Evolutionary conservation across 2,797 vertebrate species (phyloP), one percentile per base, ranked within the genome.

Genomic region (Ambastaia sidthimunki): DNA sequence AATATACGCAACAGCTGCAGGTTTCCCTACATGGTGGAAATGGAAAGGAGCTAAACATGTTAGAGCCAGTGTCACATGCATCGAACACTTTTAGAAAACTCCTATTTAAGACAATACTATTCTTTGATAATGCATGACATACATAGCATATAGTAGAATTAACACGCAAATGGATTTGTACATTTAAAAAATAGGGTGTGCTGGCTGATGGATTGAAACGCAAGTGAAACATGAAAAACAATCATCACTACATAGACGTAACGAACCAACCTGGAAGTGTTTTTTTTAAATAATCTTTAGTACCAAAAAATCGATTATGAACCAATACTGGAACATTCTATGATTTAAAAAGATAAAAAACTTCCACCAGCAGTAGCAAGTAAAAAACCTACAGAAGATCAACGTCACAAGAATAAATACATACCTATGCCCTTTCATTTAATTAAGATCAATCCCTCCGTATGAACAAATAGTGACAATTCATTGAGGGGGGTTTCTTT

Each of bases 401-500:
- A 37, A 23, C 15, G 41, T 54, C 62, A 76, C 15, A 19, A 16
- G 10, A 67, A 57, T 7, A 76, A 48, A 15, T 25, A n/a, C n/a
- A 28, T 37, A 16, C 37, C 2, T 16, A 44, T 65, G 18, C 3
- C 28, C 31, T 31, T 67, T 15, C 18, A 59, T 52, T 57, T 13
- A 71, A 47, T 9, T 54, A 19, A 48, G 16, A 50, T 66, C 12
- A 37, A 12, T 62, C 3, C 23, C 4, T 70, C 25, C 31, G 52
- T n/a, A 31, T 78, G 19, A 65, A 54, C 23, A 52, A 16, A 18
- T 52, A 4, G 23, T 55, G 5, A 41, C 3, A 55, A 16, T 47
- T 73, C 25, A 52, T 59, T 44, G 55, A 66, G 67, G 78, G 65
- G 75, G 55, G 69, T 67, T 67, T 52, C 59, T 21, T 41, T 67